Evolutionary conservation across 1,140 invertebrate genomes (phyloP).

Genomic region (Drosophila melanica): DNA sequence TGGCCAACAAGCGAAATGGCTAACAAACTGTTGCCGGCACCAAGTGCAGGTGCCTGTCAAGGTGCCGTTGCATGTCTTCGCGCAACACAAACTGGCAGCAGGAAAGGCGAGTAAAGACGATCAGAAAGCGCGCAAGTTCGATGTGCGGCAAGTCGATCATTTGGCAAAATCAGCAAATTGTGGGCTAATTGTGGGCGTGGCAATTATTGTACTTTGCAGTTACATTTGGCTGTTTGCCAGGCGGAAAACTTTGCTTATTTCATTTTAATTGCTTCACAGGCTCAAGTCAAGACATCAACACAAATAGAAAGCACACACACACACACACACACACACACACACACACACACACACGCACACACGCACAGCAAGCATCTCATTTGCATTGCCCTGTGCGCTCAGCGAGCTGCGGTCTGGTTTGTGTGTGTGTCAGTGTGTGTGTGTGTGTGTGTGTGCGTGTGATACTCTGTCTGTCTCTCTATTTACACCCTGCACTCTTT

Average conservation of each 20-base stretch:
- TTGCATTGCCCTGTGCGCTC: slow-evolving; percentile 37
- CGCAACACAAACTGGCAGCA: slow-evolving; percentile 30
- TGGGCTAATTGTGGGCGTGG: slow-evolving; percentile 6
- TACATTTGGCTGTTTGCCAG: slow-evolving; percentile 47
- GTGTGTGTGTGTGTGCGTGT: neutral
- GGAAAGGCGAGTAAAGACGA: slow-evolving; percentile 54
- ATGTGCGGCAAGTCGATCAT: slow-evolving; percentile 42
- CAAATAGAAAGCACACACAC: slow-evolving; percentile 12
- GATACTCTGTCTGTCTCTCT: no score
- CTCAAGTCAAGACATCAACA: slow-evolving; percentile 42
- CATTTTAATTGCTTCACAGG: slow-evolving; percentile 71
- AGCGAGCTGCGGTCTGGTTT: slow-evolving; percentile 19
- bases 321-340: slow-evolving; percentile 9
- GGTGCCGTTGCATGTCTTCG: slow-evolving; percentile 35
- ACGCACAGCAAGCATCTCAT: slow-evolving; percentile 26
- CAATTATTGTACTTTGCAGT: neutral
- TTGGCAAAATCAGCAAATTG: slow-evolving; percentile 55
- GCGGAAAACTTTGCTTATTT: slow-evolving; percentile 60
- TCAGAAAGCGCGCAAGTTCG: slow-evolving; percentile 33
- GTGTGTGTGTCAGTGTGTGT: slow-evolving; percentile 15
- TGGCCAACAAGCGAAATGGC: slow-evolving; percentile 12
- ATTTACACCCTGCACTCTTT: no score
- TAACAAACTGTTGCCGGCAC: slow-evolving; percentile 55
- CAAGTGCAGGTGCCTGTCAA: neutral
- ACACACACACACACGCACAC: slow-evolving; percentile 13